Conservation (phyloP, 2,113 vertebrate genomes). For the Monarcha castaneiventris region DNA sequence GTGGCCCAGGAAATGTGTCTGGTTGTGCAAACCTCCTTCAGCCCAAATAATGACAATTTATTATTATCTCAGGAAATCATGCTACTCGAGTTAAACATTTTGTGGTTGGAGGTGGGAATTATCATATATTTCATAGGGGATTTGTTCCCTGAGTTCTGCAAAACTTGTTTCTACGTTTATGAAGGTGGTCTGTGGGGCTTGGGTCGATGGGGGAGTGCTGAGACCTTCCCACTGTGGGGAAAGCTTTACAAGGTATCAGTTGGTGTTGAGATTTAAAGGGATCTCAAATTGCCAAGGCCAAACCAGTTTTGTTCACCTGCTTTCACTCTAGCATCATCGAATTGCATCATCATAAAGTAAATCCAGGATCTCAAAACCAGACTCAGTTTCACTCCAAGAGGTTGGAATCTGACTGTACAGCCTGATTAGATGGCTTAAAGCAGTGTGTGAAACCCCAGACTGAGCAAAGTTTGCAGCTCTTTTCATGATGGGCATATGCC, state of each 20-base stretch:
- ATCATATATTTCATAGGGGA: neutral
- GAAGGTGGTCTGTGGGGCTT: neutral
- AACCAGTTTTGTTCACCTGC: neutral
- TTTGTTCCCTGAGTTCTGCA: neutral
- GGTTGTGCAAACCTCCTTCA: neutral
- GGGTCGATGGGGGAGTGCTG: neutral
- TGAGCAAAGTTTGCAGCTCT: neutral
- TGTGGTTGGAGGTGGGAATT: neutral
- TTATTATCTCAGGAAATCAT: neutral
- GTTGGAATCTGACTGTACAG: neutral
- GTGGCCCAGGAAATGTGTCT: neutral
- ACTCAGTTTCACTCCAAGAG: neutral
- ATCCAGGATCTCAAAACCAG: neutral
- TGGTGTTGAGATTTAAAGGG: neutral
- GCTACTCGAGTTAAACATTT: neutral
- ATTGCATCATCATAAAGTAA: neutral
- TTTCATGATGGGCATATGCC: neutral
- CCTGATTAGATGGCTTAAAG: neutral
- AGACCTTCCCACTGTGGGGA: neutral
- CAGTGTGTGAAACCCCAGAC: neutral
- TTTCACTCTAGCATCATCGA: fast-evolving
- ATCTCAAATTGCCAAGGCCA: neutral
- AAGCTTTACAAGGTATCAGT: neutral
- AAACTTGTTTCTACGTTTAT: neutral
- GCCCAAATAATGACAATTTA: neutral